These are phyloP conservation scores for Scelioninae gen. 2 DNA, from an alignment of 2,888 invertebrate species.

Conservation along the genomic window DNA sequence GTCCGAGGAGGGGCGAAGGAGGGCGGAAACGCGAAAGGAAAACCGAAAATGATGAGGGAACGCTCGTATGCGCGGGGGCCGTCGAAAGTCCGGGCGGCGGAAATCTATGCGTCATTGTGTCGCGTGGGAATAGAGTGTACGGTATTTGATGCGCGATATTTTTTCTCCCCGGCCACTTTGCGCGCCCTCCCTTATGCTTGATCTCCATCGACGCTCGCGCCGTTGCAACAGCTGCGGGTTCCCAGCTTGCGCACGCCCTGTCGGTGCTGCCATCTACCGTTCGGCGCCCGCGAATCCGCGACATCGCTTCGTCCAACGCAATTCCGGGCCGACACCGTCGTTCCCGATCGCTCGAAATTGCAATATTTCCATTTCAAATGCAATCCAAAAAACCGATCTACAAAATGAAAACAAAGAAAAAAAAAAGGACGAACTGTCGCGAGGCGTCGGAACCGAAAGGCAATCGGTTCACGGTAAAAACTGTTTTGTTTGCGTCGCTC, in stretches of 20 bases:
- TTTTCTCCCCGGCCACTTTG: conserved; percentile 49
- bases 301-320: too few relatives aligned
- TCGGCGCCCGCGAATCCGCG: too few relatives aligned
- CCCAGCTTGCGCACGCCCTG: conserved; percentile 49
- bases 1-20: conserved; percentile 4
- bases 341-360: too few relatives aligned
- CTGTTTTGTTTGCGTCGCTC: too few relatives aligned
- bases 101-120: conserved; percentile 60
- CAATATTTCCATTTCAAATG: too few relatives aligned
- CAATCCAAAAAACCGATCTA: too few relatives aligned
- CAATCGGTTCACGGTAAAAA: too few relatives aligned
- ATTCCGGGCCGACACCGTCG: too few relatives aligned
- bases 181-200: conserved; percentile 48
- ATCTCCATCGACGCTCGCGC: conserved; percentile 51
- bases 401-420: too few relatives aligned
- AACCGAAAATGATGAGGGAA: too few relatives aligned
- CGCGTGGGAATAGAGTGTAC: conserved; percentile 61
- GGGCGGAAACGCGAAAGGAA: neutral
- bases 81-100: conserved; percentile 21
- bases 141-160: conserved; percentile 47
- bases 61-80: conserved; percentile 33
- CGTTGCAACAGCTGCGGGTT: conserved; percentile 56
- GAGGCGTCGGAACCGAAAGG: too few relatives aligned
- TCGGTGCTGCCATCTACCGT: conserved; percentile 54
- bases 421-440: too few relatives aligned